A percentile compares a stretch with the other conserved stretches of the same genome.
Evolutionary conservation across 2,888 invertebrate genomes (phyloP).

Genomic region (Dasysyrphus albostriatus): DNA sequence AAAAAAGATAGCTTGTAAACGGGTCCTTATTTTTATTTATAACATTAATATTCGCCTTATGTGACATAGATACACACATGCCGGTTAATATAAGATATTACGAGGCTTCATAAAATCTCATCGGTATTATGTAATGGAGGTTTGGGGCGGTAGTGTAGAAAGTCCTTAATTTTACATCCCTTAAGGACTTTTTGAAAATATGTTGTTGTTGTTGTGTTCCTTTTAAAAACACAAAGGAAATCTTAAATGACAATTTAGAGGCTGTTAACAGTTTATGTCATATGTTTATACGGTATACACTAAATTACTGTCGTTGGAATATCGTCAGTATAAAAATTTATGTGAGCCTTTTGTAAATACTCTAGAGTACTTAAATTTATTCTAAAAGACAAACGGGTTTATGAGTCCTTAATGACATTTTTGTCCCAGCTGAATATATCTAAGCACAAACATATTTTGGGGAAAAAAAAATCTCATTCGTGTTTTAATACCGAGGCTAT

Average conservation of each 20-base stretch:
- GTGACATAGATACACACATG: slow-evolving; percentile 8
- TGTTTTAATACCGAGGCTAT: neutral
- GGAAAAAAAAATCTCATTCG: neutral
- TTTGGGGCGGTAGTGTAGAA: neutral
- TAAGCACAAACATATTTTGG: neutral
- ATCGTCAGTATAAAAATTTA: slow-evolving; percentile 12
- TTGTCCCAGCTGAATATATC: neutral
- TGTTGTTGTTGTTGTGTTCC: neutral
- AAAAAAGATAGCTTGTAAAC: slow-evolving; percentile 14
- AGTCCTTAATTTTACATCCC: slow-evolving; percentile 14
- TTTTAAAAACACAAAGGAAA: slow-evolving; percentile 7
- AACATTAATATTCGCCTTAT: slow-evolving; percentile 62
- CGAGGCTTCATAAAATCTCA: slow-evolving; percentile 38
- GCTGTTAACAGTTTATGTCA: slow-evolving; percentile 48
- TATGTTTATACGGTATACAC: neutral
- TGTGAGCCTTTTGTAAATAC: slow-evolving; percentile 7
- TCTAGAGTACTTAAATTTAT: neutral
- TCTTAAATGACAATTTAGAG: slow-evolving; percentile 41
- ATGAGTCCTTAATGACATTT: slow-evolving; percentile 1
- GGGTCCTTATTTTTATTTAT: slow-evolving; percentile 59
- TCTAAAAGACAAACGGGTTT: slow-evolving; percentile 11
- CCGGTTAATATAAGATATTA: slow-evolving; percentile 23
- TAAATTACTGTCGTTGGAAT: slow-evolving; percentile 7
- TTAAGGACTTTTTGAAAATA: slow-evolving; percentile 32
- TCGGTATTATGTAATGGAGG: neutral